Base-by-base conservation (phyloP, 2,113 vertebrate genomes). In the Sakesphorus luctuosus region DNA sequence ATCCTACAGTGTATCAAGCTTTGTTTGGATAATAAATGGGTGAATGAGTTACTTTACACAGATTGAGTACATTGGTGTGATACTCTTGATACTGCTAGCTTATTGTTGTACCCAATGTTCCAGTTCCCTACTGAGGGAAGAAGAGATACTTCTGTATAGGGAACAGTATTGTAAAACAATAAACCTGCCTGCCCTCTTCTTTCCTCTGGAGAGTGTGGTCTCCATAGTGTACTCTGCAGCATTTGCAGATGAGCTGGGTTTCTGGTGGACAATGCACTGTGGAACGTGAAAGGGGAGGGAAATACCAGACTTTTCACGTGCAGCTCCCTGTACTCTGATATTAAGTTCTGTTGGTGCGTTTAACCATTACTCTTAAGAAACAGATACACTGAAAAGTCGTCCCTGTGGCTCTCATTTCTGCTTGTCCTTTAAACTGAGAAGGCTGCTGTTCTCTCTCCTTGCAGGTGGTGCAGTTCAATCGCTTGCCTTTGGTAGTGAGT, bases 401-500 rank as follows among this genome's bases (percentile, higher is more conserved):
- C 9, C 49, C 35, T 55, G 20, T 44, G 31, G 13, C 52, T 89
- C 10, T 83, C 24, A 15, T 13, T 90, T 18, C 72, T 61, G 16
- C n/a, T 79, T 61, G 26, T 20, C 19, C 26, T 85, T 76, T 55
- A 46, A 75, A 40, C 26, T 46, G 65, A 62, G 46, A 20, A 24
- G 43, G 47, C 38, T 38, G 8, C 56, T 47, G 19, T n/a, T 74
- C 35, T 87, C 52, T 87, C 24, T 91, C 65, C 78, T 59, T 96
- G 81, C 89, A 97, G 80, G 85, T 96, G 47, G 94, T 99, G 94
- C 99, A 99, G 84, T 99, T 99, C 95, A 99, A 99, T 92, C 98
- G 99, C 35, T 97, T 99, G 63, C 99, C 99, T 44, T 97, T 99
- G 98, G 99, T 99, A 71, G 99, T 99, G 90, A 99, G 99, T 91